A percentile compares a stretch with the other conserved stretches of the same genome.
These are phyloP conservation scores for Microdon myrmicae DNA, from an alignment of 2,888 invertebrate genomes.

Conservation along the genomic window DNA sequence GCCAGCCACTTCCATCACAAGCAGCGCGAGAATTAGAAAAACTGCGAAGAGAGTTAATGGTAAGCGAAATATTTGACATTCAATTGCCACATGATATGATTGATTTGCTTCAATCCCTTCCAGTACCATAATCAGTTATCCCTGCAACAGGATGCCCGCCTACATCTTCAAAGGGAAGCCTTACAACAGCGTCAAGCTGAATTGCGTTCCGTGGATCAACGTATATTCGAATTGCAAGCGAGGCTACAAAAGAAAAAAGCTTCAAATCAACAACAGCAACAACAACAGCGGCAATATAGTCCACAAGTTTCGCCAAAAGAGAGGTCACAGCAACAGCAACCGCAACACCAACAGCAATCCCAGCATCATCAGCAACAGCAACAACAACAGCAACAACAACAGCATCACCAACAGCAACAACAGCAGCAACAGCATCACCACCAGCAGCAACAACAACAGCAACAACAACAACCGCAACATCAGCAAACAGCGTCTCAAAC, in stretches of 20 bases:
- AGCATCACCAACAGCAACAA: constrained; percentile 54
- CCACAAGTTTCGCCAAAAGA: constrained; percentile 58
- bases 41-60: constrained; percentile 90
- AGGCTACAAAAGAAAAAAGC: constrained; percentile 88
- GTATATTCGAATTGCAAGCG: constrained; percentile 93
- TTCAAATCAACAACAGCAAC: constrained; percentile 73
- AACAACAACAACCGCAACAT: constrained; percentile 7
- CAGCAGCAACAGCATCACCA: constrained; percentile 68
- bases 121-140: constrained; percentile 97
- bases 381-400: constrained; percentile 43
- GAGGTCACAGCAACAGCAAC: constrained; percentile 54
- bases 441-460: constrained; percentile 51
- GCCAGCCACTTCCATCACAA: constrained; percentile 73
- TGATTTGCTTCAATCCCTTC: constrained; percentile 56
- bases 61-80: too few relatives aligned
- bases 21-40: constrained; percentile 92
- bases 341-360: constrained; percentile 53
- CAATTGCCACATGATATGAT: not conserved
- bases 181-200: constrained; percentile 90
- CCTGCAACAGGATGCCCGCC: constrained; percentile 91
- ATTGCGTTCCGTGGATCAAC: constrained; percentile 89
- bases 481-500: constrained; percentile 2
- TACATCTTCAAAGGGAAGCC: constrained; percentile 89
- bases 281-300: constrained; percentile 50
- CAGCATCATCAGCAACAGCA: constrained; percentile 44